These are phyloP conservation scores for Dromiciops gliroides DNA, from an alignment of 2,113 vertebrate genomes.

Conservation along the genomic window DNA sequence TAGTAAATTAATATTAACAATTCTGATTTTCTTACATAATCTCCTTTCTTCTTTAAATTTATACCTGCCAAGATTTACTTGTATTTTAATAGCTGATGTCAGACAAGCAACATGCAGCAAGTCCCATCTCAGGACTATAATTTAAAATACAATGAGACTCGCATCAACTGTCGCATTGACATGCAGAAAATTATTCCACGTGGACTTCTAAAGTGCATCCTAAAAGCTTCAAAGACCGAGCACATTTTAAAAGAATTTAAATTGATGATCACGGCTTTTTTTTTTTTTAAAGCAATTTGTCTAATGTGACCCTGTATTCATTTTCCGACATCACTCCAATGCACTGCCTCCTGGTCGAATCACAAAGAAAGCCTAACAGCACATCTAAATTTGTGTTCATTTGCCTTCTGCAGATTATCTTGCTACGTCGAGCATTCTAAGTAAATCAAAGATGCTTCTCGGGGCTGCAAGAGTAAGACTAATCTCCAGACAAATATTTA, in stretches of 20 bases:
- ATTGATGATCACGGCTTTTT: conserved; percentile 71
- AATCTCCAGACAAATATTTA: conserved; percentile 90
- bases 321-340: conserved; percentile 76
- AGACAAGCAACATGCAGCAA: conserved; percentile 83
- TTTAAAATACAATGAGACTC: conserved; percentile 89
- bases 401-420: conserved; percentile 85
- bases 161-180: conserved; percentile 86
- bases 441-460: conserved; percentile 87
- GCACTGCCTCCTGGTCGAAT: conserved; percentile 83
- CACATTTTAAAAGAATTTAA: conserved; percentile 79
- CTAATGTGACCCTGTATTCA: conserved; percentile 83
- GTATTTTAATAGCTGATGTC: conserved; percentile 89
- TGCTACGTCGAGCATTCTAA: conserved; percentile 83
- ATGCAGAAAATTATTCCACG: conserved; percentile 85
- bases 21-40: conserved; percentile 82
- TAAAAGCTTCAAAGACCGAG: conserved; percentile 84
- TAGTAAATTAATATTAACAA: conserved; percentile 81
- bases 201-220: conserved; percentile 87
- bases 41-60: conserved; percentile 88
- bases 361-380: conserved; percentile 77
- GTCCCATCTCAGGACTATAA: conserved; percentile 88
- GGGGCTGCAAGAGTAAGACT: conserved; percentile 82
- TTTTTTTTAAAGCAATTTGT: conserved; percentile 80
- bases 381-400: conserved; percentile 86
- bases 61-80: conserved; percentile 88